Base-by-base conservation (phyloP, 2,113 vertebrate species). In the Chiloscyllium plagiosum region DNA sequence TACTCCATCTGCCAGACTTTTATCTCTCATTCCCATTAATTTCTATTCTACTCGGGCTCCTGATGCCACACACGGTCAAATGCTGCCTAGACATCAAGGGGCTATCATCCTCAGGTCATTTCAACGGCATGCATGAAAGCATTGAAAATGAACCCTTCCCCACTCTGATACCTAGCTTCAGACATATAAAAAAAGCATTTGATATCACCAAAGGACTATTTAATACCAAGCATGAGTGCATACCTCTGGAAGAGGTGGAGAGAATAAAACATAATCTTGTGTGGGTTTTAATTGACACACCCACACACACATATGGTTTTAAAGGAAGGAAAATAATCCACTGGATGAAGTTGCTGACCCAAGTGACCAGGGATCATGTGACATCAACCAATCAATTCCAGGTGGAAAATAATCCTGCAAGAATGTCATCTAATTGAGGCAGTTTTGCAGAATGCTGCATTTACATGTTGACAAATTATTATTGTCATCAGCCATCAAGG, bases 381-480 rank as follows among this genome's bases (percentile, higher is more conserved):
- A 93, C 89, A 93, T 68, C n/a, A 93, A 68, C 65, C 89, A 93
- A 93, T 93, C 61, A 66, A 19, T 68, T 66, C 89, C 89, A 93
- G 89, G 56, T 93, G 89, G 89, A 66, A 93, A 66, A 68, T 93
- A 66, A 93, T 93, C 89, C 17, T 93, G 89, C 61, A 93, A 93
- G 66, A 66, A 22, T 33, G 61, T 93, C 61, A 19, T 37, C 89
- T 93, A 33, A 93, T 68, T 66, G 20, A 93, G 61, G 37, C 52
- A 92, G 65, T 37, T 33, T 42, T 93, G 89, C 33, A 13, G 26
- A n/a, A 17, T 8, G 89, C 65, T 66, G n/a, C 66, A 68, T 93
- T 93, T 93, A 68, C 37, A 37, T 61, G 68, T 93, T 93, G 89
- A 93, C 89, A 93, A 93, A 93, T 93, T 65, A 93, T 93, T 65